Evolutionary conservation across 2,888 invertebrate species (phyloP).

Genomic region (Drosophila falleni): DNA sequence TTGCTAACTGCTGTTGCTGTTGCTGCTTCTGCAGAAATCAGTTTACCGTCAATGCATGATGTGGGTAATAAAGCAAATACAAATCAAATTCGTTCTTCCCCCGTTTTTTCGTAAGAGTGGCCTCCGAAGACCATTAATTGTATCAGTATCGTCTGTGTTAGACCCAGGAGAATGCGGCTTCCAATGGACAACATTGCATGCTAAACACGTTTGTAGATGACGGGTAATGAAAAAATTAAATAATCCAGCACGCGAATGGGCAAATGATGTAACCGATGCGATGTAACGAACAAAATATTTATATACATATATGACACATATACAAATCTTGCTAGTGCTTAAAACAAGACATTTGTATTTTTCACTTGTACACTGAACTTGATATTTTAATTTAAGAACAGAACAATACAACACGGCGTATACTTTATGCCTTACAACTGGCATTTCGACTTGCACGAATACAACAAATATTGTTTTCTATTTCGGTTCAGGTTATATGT

Average conservation of each 20-base stretch:
- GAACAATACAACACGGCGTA: slow-evolving; percentile 7
- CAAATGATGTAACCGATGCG: slow-evolving; percentile 53
- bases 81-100: slow-evolving; percentile 63
- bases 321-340: neutral
- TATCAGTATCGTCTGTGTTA: slow-evolving; percentile 52
- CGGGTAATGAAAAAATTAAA: slow-evolving; percentile 76
- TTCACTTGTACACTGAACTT: neutral
- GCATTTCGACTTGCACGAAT: slow-evolving; percentile 5
- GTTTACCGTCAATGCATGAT: slow-evolving; percentile 34
- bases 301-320: slow-evolving; percentile 3
- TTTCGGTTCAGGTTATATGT: neutral
- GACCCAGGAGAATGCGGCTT: slow-evolving; percentile 20
- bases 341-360: neutral
- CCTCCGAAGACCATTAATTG: slow-evolving; percentile 69
- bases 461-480: slow-evolving; percentile 5
- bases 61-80: slow-evolving; percentile 53
- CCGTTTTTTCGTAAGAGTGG: slow-evolving; percentile 9
- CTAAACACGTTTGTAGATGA: slow-evolving; percentile 57
- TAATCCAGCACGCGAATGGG: slow-evolving; percentile 67
- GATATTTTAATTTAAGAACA: slow-evolving; percentile 12
- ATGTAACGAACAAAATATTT: slow-evolving; percentile 29
- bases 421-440: slow-evolving; percentile 4
- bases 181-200: slow-evolving; percentile 54
- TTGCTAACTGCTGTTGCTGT: slow-evolving; percentile 42
- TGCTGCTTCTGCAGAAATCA: slow-evolving; percentile 56